phyloP scores from a whole-genome alignment of 2,113 vertebrate species.

The Mormyrus lacerda region DNA sequence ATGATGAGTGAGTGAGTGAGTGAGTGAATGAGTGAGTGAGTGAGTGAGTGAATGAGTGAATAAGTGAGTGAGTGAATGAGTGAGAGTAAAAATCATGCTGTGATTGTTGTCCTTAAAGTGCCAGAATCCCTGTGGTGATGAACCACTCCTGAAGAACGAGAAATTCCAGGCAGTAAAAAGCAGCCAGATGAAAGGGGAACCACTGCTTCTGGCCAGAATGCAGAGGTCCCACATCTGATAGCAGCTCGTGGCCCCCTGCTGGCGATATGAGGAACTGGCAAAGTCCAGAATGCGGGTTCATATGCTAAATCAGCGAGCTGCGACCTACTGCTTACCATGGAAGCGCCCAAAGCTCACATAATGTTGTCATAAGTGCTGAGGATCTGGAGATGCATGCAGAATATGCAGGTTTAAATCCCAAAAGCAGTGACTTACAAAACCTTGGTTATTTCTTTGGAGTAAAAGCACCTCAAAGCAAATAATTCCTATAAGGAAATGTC shows the following conservation, averaged over 20 bases:
- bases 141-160: neutral
- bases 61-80: no score
- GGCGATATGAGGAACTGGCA: neutral
- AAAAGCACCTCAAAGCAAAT: neutral
- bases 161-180: neutral
- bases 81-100: neutral
- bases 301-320: neutral
- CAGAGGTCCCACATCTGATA: neutral
- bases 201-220: neutral
- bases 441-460: neutral
- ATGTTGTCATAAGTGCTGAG: neutral
- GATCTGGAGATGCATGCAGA: neutral
- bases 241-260: neutral
- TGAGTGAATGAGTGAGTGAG: neutral
- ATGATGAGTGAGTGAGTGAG: neutral
- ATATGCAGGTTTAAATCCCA: neutral
- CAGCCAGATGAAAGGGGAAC: neutral
- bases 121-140: neutral
- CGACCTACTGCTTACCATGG: neutral
- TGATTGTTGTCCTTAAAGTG: neutral
- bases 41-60: neutral
- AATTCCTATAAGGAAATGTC: neutral
- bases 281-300: neutral
- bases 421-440: neutral
- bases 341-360: neutral